phyloP scores from a whole-genome alignment of 2,888 invertebrate species.

The Myopa testacea region DNA sequence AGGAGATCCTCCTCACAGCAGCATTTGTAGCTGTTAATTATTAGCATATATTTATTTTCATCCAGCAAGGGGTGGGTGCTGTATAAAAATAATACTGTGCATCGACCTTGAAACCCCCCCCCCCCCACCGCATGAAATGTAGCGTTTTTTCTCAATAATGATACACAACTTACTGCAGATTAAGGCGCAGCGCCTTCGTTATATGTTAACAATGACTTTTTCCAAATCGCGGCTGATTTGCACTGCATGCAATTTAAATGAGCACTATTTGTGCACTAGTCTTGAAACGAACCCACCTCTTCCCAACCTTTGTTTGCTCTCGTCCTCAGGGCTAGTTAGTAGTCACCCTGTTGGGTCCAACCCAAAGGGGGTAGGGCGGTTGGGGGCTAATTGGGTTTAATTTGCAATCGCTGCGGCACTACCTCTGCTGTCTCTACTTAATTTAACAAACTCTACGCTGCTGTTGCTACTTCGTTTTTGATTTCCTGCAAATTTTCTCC shows the following conservation, averaged over 20 bases:
- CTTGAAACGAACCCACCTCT: no score
- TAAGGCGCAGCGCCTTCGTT: background rate
- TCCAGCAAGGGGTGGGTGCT: background rate
- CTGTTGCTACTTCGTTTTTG: background rate
- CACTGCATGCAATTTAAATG: background rate
- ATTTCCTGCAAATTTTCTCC: background rate
- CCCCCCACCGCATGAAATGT: background rate
- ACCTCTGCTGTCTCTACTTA: background rate
- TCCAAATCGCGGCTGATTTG: background rate
- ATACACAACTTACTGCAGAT: conserved; percentile 4
- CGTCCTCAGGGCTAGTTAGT: background rate
- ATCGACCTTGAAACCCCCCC: conserved; percentile 29
- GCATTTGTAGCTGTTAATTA: no score
- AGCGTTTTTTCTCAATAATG: background rate
- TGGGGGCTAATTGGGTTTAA: conserved; percentile 21
- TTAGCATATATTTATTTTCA: no score
- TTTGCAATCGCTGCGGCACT: conserved; percentile 19
- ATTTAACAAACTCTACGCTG: background rate
- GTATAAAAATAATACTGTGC: background rate
- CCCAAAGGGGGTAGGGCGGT: conserved; percentile 15
- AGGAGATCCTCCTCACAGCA: no score
- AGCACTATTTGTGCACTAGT: no score
- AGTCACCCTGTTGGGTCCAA: conserved; percentile 23
- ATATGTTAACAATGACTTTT: background rate
- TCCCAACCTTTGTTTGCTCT: background rate